phyloP scores from a whole-genome alignment of 2,888 invertebrate species.

The Osmoderma eremita region DNA sequence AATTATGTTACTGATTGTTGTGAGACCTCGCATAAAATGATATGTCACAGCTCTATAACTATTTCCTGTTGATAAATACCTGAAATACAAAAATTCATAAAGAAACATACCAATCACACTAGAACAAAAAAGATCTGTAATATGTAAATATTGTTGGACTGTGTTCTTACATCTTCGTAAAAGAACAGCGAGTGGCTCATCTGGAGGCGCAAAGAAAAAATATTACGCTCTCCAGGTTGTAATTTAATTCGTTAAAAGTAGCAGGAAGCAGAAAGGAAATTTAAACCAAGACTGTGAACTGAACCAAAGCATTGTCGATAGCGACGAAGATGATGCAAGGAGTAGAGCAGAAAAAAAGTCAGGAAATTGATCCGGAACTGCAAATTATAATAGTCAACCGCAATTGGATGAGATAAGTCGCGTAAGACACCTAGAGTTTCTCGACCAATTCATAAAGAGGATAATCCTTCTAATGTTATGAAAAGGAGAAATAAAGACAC shows the following conservation, averaged over 20 bases:
- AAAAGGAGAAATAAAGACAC: too few species aligned
- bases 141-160: conserved; percentile 8
- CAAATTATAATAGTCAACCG: too few species aligned
- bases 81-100: conserved; percentile 5
- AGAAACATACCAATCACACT: conserved; percentile 6
- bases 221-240: conserved; percentile 2
- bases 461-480: too few species aligned
- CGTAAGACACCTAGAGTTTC: too few species aligned
- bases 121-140: conserved; percentile 8
- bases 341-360: neutral
- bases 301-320: conserved; percentile 10
- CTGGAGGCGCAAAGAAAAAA: conserved; percentile 13
- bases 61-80: conserved; percentile 10
- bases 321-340: conserved; percentile 12
- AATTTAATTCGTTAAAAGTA: conserved; percentile 2
- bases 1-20: conserved; percentile 11
- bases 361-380: too few species aligned
- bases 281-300: conserved; percentile 6
- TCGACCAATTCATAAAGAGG: too few species aligned
- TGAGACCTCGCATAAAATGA: conserved; percentile 10
- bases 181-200: conserved; percentile 2
- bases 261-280: conserved; percentile 3
- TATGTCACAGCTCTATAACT: conserved; percentile 9
- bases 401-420: too few species aligned
- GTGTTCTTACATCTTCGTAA: conserved; percentile 7